phyloP scores from a whole-genome alignment of 2,113 vertebrate genomes.

The Tragelaphus strepsiceros region DNA sequence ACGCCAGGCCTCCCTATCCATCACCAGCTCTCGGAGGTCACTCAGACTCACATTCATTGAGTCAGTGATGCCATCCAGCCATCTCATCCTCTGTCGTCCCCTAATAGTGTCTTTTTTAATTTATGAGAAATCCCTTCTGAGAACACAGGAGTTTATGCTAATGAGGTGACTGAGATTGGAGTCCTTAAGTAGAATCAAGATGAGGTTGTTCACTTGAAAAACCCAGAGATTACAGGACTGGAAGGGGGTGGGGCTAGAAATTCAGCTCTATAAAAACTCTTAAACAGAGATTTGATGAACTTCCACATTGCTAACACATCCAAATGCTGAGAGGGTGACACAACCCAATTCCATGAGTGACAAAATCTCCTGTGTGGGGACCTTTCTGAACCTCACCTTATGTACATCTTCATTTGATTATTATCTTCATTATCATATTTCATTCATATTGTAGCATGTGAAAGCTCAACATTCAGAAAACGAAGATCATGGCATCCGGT shows the following conservation, averaged over 20 bases:
- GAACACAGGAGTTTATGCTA: background rate
- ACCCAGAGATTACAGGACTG: background rate
- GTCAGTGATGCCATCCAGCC: too few relatives aligned
- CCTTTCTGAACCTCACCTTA: background rate
- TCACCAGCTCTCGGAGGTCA: too few relatives aligned
- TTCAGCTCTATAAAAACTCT: background rate
- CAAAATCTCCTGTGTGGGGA: background rate
- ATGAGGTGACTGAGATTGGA: background rate
- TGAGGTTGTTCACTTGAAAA: background rate
- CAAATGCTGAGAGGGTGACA: background rate
- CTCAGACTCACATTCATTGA: too few relatives aligned
- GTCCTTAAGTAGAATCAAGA: background rate
- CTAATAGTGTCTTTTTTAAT: background rate
- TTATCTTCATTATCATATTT: background rate
- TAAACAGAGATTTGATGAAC: background rate
- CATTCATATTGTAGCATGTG: background rate
- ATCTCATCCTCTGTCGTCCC: too few relatives aligned
- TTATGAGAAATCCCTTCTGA: background rate
- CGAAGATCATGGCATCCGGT: too few relatives aligned
- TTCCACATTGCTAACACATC: background rate
- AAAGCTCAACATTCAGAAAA: background rate
- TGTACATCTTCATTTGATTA: background rate
- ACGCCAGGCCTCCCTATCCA: too few relatives aligned
- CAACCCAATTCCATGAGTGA: background rate
- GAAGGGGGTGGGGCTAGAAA: background rate